Percentiles rank a stretch among this genome's conserved stretches.
Evolutionary conservation across 2,113 vertebrate genomes (phyloP).

Genomic region (Oryzias javanicus): DNA sequence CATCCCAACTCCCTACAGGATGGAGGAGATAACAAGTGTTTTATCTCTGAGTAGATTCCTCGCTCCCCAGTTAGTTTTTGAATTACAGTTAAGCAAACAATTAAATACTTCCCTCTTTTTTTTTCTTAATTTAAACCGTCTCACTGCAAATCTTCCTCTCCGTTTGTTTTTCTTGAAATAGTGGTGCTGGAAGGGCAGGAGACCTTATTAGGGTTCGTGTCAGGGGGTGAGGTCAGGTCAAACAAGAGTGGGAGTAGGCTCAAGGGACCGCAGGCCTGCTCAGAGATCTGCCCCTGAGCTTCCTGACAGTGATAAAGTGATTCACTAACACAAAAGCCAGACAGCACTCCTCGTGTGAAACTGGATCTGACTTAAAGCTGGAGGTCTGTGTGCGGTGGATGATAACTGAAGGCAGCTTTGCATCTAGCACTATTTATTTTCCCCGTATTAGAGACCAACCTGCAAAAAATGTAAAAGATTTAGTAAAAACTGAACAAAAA

Average conservation of each 20-base stretch:
- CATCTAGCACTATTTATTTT: not conserved
- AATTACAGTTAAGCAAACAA: slow-evolving; percentile 44
- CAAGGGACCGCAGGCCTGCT: not conserved
- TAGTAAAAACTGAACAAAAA: not conserved
- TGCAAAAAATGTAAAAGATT: not conserved
- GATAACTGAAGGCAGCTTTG: slow-evolving; percentile 5
- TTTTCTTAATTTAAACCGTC: slow-evolving; percentile 68
- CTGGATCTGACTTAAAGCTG: slow-evolving; percentile 6
- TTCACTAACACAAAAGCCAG: slow-evolving; percentile 21
- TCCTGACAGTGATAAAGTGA: slow-evolving; percentile 6
- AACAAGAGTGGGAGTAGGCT: slow-evolving; percentile 11
- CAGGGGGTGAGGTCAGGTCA: slow-evolving; percentile 49
- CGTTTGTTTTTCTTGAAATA: slow-evolving; percentile 55
- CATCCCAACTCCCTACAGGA: slow-evolving; percentile 34
- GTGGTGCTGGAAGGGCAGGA: slow-evolving; percentile 46
- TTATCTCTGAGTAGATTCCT: slow-evolving; percentile 28
- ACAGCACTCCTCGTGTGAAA: not conserved
- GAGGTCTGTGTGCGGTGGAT: slow-evolving; percentile 7
- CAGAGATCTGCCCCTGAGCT: slow-evolving; percentile 8
- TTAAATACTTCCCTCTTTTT: slow-evolving; percentile 49
- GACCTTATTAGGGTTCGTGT: slow-evolving; percentile 22
- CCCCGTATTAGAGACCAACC: not conserved
- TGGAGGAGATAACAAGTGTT: slow-evolving; percentile 72
- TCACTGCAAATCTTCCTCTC: slow-evolving; percentile 44
- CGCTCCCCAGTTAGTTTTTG: slow-evolving; percentile 27